Conservation (phyloP, 2,888 invertebrate genomes). For the Carpatolechia fugitivella region DNA sequence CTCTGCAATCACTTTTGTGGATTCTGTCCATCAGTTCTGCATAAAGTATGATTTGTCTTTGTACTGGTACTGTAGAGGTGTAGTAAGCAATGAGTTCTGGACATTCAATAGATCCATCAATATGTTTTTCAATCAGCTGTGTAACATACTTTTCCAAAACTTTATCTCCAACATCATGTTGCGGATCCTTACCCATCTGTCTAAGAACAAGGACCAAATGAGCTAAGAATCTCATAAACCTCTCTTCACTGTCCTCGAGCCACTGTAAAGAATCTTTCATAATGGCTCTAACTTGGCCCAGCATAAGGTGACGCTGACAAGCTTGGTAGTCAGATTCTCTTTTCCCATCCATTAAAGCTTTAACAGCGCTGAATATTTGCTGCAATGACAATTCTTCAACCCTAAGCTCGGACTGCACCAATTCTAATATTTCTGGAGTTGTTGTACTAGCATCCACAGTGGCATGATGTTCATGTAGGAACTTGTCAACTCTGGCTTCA, state of each 20-base stretch:
- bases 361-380: conserved; percentile 66
- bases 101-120: conserved; percentile 80
- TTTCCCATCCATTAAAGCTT: conserved; percentile 74
- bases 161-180: conserved; percentile 85
- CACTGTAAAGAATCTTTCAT: conserved; percentile 85
- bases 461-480: conserved; percentile 67
- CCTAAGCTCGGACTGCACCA: conserved; percentile 59
- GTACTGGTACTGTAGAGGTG: conserved; percentile 85
- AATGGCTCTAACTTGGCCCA: conserved; percentile 87
- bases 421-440: conserved; percentile 58
- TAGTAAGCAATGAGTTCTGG: conserved; percentile 92
- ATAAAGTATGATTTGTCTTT: conserved; percentile 77
- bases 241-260: conserved; percentile 75
- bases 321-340: conserved; percentile 84
- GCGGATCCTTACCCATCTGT: conserved; percentile 85
- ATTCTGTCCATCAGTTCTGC: conserved; percentile 84
- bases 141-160: conserved; percentile 87
- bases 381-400: conserved; percentile 61
- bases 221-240: conserved; percentile 88
- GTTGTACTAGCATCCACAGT: conserved; percentile 69
- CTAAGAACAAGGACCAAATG: conserved; percentile 92
- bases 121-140: conserved; percentile 81
- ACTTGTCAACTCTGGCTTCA: conserved; percentile 89
- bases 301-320: conserved; percentile 91
- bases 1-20: conserved; percentile 81